phyloP scores from a whole-genome alignment of 2,888 invertebrate species.

The Plebejus anna region DNA sequence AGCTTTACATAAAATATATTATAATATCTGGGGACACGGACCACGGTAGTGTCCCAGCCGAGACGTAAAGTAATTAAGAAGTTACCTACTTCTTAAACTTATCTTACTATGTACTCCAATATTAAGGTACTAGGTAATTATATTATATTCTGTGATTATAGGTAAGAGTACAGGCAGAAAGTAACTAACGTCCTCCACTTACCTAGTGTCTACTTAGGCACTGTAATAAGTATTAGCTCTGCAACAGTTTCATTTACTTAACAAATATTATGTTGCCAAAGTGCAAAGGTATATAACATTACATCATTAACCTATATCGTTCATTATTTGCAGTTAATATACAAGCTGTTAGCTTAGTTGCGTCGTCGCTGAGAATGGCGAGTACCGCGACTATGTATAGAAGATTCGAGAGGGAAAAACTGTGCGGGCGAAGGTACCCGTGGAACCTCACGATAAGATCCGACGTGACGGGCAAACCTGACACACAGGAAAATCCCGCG shows the following conservation, averaged over 20 bases:
- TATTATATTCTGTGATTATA: too few species aligned
- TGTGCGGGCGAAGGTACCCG: slow-evolving; percentile 85
- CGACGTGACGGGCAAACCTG: slow-evolving; percentile 46
- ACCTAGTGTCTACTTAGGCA: not conserved
- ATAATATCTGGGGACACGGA: too few species aligned
- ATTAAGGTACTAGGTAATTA: too few species aligned
- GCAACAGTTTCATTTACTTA: slow-evolving; percentile 17
- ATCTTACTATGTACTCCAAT: too few species aligned
- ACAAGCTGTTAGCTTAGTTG: slow-evolving; percentile 83
- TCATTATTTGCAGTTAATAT: slow-evolving; percentile 75
- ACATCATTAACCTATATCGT: slow-evolving; percentile 8
- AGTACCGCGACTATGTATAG: slow-evolving; percentile 85
- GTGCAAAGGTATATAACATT: slow-evolving; percentile 1
- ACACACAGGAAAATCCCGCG: slow-evolving; percentile 47
- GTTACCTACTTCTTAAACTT: too few species aligned
- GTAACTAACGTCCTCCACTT: not conserved
- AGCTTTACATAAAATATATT: not conserved
- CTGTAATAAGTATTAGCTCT: slow-evolving; percentile 2
- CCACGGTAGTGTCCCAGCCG: too few species aligned
- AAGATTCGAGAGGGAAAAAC: slow-evolving; percentile 88
- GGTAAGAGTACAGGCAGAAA: not conserved
- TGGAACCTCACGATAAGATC: slow-evolving; percentile 74
- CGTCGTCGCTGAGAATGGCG: slow-evolving; percentile 84
- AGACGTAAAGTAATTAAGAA: too few species aligned
- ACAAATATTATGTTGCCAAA: slow-evolving; percentile 5